Evolutionary conservation across 2,113 vertebrate species (phyloP), one percentile per base, ranked within the genome.

Genomic region (Cavia aperea): DNA sequence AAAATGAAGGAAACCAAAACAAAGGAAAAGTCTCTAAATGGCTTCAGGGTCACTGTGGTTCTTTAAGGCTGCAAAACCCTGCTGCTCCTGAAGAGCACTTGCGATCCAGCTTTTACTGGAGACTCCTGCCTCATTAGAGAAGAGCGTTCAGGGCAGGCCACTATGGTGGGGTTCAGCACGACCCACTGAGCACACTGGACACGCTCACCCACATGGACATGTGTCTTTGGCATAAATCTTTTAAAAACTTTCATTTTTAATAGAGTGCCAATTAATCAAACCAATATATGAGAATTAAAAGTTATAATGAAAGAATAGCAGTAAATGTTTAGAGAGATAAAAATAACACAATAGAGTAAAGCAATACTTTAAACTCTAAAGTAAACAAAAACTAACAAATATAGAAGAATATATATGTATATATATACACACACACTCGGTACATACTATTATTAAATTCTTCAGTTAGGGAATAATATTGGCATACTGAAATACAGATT

Each of bases 1-100:
- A 91, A 95, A 92, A 81, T 39, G 18, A 14, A 78, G 88, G 83
- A 94, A 94, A 29, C 8, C 8, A 21, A 81, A 87, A 73, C n/a
- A 70, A 70, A 91, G 26, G 36, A 51, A 33, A 70, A 78, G 23
- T 5, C n/a, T 39, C 24, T 79, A 39, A 46, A 58, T 77, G 36
- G 15, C 58, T 86, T 72, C 36, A 68, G 84, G 60, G n/a, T 13
- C 4, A 13, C 56, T 24, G 36, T 60, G 33, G 36, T 15, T 39
- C 58, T 43, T 82, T 81, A 84, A 46, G 77, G 31, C 51, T 58
- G 18, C 46, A n/a, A 2, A 21, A 39, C 36, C 49, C 70, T 1
- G 1, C 43, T 26, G 16, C 2, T 4, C 39, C 18, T n/a, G 43
- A 66, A 11, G 1, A 39, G 81, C 78, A 36, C 29, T 1, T 4